Percentiles rank a stretch among this genome's conserved stretches.
These are phyloP conservation scores for Xiphorhynchus erythropygius DNA, from an alignment of 2,797 vertebrate genomes.

Conservation along the genomic window DNA sequence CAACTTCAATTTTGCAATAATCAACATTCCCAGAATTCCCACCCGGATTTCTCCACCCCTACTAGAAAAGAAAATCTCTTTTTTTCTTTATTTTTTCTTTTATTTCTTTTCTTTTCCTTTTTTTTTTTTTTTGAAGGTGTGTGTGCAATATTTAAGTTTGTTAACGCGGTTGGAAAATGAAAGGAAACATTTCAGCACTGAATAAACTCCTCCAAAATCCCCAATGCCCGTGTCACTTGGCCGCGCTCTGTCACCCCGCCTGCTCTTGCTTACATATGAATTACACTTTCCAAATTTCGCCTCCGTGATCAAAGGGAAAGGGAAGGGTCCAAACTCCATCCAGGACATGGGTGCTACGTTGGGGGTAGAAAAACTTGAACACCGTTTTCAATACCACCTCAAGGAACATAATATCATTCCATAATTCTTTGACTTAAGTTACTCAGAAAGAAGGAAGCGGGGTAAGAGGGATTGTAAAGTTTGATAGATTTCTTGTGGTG, in stretches of 20 bases:
- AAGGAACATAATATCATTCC: slow-evolving; percentile 65
- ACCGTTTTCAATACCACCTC: slow-evolving; percentile 55
- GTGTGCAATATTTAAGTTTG: neutral
- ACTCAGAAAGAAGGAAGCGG: slow-evolving; percentile 61
- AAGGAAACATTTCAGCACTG: slow-evolving; percentile 1
- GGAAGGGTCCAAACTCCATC: neutral
- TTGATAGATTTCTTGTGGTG: slow-evolving; percentile 70
- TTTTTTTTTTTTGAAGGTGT: too few relatives aligned
- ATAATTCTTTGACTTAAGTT: slow-evolving; percentile 69
- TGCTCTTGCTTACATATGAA: neutral
- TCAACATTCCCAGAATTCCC: neutral
- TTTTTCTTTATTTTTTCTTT: too few relatives aligned
- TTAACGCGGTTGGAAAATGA: neutral
- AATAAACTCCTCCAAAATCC: neutral
- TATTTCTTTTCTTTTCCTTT: too few relatives aligned
- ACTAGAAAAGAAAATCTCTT: neutral
- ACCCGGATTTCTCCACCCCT: neutral
- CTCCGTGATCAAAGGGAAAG: neutral
- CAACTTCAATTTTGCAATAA: neutral
- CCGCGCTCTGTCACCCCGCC: neutral
- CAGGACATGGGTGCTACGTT: neutral
- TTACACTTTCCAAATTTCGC: neutral
- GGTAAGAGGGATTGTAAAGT: slow-evolving; percentile 71
- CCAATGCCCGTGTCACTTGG: neutral
- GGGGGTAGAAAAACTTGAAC: slow-evolving; percentile 19